Percentiles rank a stretch among this genome's conserved stretches.
These are phyloP conservation scores for Leptosomus discolor DNA, from an alignment of 2,113 vertebrate species.

Conservation along the genomic window DNA sequence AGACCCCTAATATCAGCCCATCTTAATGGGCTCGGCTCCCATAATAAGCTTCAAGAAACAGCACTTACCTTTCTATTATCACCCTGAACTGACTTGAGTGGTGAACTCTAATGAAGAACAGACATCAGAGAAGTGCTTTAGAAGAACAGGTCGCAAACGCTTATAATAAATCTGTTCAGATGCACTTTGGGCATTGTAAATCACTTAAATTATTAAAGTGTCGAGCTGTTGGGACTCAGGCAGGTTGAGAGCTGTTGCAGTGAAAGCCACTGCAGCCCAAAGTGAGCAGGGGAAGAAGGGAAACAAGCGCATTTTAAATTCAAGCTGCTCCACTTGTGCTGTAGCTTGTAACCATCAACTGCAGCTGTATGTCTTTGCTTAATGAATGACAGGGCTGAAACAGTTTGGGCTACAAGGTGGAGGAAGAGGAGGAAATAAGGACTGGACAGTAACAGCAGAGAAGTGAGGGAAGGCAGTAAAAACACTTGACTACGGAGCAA, in stretches of 20 bases:
- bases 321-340: constrained; percentile 22
- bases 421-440: neutral
- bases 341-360: neutral
- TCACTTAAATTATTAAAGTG: constrained; percentile 70
- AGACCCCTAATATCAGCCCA: neutral
- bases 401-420: neutral
- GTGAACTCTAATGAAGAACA: neutral
- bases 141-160: neutral
- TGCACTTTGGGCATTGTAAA: constrained; percentile 59
- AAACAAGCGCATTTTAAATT: constrained; percentile 9
- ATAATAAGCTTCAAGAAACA: neutral
- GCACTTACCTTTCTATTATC: neutral
- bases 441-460: neutral
- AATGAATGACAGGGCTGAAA: neutral
- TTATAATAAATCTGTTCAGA: constrained; percentile 33
- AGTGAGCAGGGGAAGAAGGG: neutral
- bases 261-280: constrained; percentile 14
- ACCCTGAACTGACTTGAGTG: neutral
- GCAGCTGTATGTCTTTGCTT: constrained; percentile 4
- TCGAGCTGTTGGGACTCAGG: neutral
- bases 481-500: neutral
- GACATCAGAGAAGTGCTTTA: neutral
- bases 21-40: neutral
- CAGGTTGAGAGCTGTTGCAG: constrained; percentile 24
- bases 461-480: neutral